A percentile compares a stretch with the other conserved stretches of the same genome.
Conservation (phyloP, 2,888 invertebrate species). For the Tinea trinotella region DNA sequence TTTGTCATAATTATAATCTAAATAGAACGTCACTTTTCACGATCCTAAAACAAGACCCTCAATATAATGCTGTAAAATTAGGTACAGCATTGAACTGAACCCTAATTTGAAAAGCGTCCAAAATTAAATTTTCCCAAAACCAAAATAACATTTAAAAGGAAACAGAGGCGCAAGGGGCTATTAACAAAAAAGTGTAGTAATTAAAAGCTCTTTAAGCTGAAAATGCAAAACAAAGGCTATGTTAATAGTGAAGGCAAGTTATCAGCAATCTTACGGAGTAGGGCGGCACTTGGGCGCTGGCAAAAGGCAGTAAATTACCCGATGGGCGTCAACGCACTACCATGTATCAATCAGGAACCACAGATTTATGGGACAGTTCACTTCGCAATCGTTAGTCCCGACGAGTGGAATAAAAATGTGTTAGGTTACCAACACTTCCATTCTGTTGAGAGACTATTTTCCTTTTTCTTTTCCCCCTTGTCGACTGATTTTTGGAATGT, state of each 20-base stretch:
- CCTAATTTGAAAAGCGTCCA: no score
- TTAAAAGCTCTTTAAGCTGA: conserved; percentile 22
- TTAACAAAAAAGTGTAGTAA: conserved; percentile 13
- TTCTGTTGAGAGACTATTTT: conserved; percentile 5
- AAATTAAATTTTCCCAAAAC: no score
- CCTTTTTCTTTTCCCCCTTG: background rate
- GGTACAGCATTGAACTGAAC: no score
- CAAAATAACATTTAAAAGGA: no score
- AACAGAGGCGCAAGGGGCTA: no score
- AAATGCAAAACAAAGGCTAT: conserved; percentile 67
- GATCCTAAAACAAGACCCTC: no score
- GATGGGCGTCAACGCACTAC: conserved; percentile 75
- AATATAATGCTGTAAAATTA: no score
- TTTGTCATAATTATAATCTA: no score
- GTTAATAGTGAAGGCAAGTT: conserved; percentile 15
- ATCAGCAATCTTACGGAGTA: background rate
- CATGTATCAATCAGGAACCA: conserved; percentile 69
- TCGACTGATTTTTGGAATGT: background rate
- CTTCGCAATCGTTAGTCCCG: conserved; percentile 61
- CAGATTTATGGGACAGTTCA: conserved; percentile 69
- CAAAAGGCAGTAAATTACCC: conserved; percentile 77
- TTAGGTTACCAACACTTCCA: conserved; percentile 45
- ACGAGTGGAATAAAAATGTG: conserved; percentile 60
- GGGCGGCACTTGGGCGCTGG: conserved; percentile 68
- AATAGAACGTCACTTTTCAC: no score